These are phyloP conservation scores for Oceanites oceanicus DNA, from an alignment of 2,113 vertebrate genomes.

Conservation along the genomic window DNA sequence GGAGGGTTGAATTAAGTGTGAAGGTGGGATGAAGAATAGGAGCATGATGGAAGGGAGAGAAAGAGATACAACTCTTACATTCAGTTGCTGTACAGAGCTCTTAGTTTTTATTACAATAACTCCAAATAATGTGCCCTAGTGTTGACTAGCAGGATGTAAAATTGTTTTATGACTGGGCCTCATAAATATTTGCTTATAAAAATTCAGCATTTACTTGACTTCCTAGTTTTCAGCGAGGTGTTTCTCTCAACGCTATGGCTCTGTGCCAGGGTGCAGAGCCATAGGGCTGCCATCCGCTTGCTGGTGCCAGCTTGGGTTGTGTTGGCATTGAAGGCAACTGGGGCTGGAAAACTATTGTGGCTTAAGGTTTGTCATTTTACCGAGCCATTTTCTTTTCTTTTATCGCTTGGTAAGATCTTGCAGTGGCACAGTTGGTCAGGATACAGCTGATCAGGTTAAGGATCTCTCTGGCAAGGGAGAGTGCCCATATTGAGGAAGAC, in stretches of 20 bases:
- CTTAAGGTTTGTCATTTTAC: neutral
- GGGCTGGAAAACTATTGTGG: neutral
- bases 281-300: neutral
- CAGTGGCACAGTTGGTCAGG: neutral
- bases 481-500: slow-evolving; percentile 4
- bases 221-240: neutral
- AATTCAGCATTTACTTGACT: neutral
- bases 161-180: neutral
- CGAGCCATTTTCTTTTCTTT: neutral
- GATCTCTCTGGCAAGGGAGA: neutral
- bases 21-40: neutral
- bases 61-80: neutral
- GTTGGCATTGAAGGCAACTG: neutral
- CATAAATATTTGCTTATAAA: neutral
- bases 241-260: neutral
- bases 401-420: neutral
- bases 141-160: neutral
- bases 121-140: neutral
- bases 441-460: neutral
- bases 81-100: neutral
- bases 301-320: neutral
- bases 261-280: neutral
- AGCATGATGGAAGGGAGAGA: neutral
- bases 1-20: neutral
- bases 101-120: neutral